These are phyloP conservation scores for Sandelia bainsii DNA, from an alignment of 2,797 vertebrate species.

Conservation along the genomic window DNA sequence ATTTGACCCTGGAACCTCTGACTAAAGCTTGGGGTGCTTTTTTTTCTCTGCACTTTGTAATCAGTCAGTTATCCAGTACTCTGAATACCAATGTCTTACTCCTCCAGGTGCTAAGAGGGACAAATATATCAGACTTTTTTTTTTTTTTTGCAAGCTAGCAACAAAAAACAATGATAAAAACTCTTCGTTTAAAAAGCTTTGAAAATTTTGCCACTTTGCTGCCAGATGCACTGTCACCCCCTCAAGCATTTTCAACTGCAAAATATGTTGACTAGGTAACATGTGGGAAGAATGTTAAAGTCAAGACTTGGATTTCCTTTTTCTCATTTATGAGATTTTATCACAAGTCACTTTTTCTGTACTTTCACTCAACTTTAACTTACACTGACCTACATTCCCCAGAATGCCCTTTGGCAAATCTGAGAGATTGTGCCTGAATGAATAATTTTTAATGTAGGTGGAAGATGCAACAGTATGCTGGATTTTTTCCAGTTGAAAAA, in stretches of 20 bases:
- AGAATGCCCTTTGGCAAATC: constrained; percentile 53
- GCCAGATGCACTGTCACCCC: neutral
- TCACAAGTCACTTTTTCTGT: constrained; percentile 25
- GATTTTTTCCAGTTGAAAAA: constrained; percentile 40
- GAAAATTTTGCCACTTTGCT: constrained; percentile 2
- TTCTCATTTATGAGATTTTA: neutral
- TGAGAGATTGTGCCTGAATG: constrained; percentile 41
- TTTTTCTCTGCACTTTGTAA: constrained; percentile 52
- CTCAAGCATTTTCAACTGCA: constrained; percentile 14
- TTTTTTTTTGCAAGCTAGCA: constrained; percentile 6
- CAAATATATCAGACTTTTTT: neutral
- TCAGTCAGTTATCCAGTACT: constrained; percentile 52
- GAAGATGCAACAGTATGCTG: constrained; percentile 35
- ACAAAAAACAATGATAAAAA: neutral
- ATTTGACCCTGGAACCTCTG: constrained; percentile 58
- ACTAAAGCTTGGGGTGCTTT: constrained; percentile 36
- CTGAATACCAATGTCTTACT: constrained; percentile 42
- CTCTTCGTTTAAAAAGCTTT: neutral
- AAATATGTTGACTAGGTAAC: constrained; percentile 14
- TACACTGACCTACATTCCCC: constrained; percentile 61
- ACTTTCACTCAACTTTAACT: constrained; percentile 43
- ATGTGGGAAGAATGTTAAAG: constrained; percentile 5
- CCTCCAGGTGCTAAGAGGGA: constrained; percentile 18
- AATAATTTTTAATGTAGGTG: constrained; percentile 48
- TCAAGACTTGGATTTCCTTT: constrained; percentile 10